Conservation (phyloP, 2,888 invertebrate genomes). For the Noctua pronuba region DNA sequence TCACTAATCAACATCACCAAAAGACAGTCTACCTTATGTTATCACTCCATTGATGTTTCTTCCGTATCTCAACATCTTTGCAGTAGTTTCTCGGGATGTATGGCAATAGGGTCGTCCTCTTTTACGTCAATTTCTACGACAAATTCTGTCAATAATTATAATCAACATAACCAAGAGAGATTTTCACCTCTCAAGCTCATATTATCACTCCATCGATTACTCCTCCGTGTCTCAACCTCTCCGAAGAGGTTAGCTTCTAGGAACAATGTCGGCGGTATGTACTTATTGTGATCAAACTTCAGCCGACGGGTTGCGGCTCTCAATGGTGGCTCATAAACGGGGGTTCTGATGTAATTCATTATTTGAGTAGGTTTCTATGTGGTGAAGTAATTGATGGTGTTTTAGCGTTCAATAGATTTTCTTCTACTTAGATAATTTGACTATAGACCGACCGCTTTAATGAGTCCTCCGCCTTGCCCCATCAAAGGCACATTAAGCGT, state of each 20-base stretch:
- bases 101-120: too few relatives aligned
- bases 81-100: too few relatives aligned
- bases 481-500: too few relatives aligned
- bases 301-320: constrained; percentile 45
- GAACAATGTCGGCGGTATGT: constrained; percentile 59
- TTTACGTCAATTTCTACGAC: too few relatives aligned
- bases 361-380: constrained; percentile 29
- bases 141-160: too few relatives aligned
- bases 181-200: background rate
- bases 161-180: background rate
- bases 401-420: background rate
- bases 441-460: too few relatives aligned
- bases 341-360: constrained; percentile 55
- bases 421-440: background rate
- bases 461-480: too few relatives aligned
- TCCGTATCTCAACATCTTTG: background rate
- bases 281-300: constrained; percentile 66
- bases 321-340: constrained; percentile 52
- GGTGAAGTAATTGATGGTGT: constrained; percentile 24
- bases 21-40: background rate
- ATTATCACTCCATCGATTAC: constrained; percentile 37
- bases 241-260: constrained; percentile 44
- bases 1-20: background rate
- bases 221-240: constrained; percentile 35
- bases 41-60: background rate